Base-by-base conservation (phyloP, 2,888 invertebrate species). In the Drosophila falleni region DNA sequence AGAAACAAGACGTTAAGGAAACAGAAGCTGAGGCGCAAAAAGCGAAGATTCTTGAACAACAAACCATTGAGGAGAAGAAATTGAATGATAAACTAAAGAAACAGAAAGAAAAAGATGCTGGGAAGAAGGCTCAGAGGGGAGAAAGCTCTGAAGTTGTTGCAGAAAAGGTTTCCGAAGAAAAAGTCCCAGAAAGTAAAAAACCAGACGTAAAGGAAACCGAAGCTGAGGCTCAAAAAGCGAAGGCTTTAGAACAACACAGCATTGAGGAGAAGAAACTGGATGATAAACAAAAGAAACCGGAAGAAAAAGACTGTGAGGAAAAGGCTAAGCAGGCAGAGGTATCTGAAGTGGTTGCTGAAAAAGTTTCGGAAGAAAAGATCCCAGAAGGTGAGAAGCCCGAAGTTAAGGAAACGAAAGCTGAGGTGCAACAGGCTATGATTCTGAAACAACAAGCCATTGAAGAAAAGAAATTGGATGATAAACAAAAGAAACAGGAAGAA, bases 11-110 rank as follows among this genome's bases (percentile, higher is more conserved):
- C 15, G 0, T 35, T 0, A 56, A 49, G 29, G 55, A 66, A 6
- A 3, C 37, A 0, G 50, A 59, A 23, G 67, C 58, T 8, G 80
- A 68, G n/a, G 4, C 47, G 46, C 74, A 86, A 65, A 58, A 61
- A 9, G 67, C 64, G 0, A 50, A 60, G 26, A 1, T 39, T 1
- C 8, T 68, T 2, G 55, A 69, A 5, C 15, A 69, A 11, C 23
- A 51, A 55, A 5, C 29, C 11, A 23, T 46, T 39, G 60, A 61
- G 13, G 35, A 60, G 29, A 8, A 33, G 5, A 31, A 61, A 37
- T 6, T 51, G 6, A 53, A 31, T 5, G 23, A 19, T 11, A 62
- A 47, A 5, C 5, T 56, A 11, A 3, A 37, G 16, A 64, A 87
- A 1, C 64, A 54, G 47, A 15, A 35, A 23, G 39, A 49, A 29